These are phyloP conservation scores for Percina caprodes DNA, from an alignment of 2,113 vertebrate species.

Conservation along the genomic window DNA sequence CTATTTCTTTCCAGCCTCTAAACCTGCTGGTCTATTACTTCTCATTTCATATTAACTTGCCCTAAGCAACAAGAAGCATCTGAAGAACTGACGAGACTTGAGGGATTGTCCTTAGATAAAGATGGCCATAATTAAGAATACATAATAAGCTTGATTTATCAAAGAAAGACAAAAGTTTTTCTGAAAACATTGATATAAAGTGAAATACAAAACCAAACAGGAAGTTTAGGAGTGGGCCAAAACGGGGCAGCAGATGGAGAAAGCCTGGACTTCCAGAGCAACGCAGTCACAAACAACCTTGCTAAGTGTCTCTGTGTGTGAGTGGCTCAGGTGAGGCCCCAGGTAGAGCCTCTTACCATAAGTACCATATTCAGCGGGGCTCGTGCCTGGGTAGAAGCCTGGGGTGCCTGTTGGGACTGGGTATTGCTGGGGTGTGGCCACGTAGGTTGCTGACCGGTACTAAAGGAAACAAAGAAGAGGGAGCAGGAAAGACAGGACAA, in stretches of 20 bases:
- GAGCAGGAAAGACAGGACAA: background rate
- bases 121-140: no score
- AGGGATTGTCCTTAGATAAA: background rate
- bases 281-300: background rate
- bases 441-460: conserved; percentile 92
- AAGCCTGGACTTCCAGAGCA: background rate
- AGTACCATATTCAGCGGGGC: conserved; percentile 93
- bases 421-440: conserved; percentile 94
- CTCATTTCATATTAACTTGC: conserved; percentile 10
- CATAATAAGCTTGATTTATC: background rate
- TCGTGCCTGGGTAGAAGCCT: conserved; percentile 94
- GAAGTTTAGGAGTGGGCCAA: background rate
- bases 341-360: conserved; percentile 87
- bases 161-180: background rate
- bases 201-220: background rate
- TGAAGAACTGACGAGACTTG: background rate
- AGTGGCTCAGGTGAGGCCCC: conserved; percentile 59
- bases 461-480: conserved; percentile 56
- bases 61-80: background rate
- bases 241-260: background rate
- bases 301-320: conserved; percentile 17
- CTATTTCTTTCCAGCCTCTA: background rate
- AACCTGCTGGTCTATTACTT: background rate
- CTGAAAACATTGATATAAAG: conserved; percentile 3
- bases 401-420: conserved; percentile 91